These are phyloP conservation scores for Oligia strigilis DNA, from an alignment of 2,888 invertebrate genomes.

Conservation along the genomic window DNA sequence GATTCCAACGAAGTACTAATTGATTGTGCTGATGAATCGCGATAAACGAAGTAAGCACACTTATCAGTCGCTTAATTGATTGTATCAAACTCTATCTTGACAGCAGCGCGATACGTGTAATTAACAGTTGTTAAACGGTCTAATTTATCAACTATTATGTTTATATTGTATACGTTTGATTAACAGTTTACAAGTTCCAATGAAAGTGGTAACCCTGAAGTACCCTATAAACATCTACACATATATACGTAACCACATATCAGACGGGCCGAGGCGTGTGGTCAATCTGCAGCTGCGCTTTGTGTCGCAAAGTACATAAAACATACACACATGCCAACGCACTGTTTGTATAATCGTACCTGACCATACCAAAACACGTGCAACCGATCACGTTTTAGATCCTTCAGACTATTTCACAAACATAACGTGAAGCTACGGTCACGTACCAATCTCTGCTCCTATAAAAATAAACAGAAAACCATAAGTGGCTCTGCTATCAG, in stretches of 20 bases:
- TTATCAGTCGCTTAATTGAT: conserved; percentile 48
- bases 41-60: conserved; percentile 29
- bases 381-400: conserved; percentile 68
- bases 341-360: conserved; percentile 59
- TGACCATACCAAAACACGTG: conserved; percentile 68
- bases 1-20: conserved; percentile 36
- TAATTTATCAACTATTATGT: conserved; percentile 60
- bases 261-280: conserved; percentile 76
- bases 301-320: conserved; percentile 78
- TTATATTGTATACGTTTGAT: conserved; percentile 60
- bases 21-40: conserved; percentile 46
- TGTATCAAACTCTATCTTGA: conserved; percentile 57
- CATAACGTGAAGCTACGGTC: conserved; percentile 60
- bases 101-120: conserved; percentile 55
- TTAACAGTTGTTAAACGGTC: conserved; percentile 63
- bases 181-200: conserved; percentile 39
- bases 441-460: conserved; percentile 61
- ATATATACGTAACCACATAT: conserved; percentile 73
- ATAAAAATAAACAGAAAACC: conserved; percentile 44
- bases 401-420: conserved; percentile 64
- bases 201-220: conserved; percentile 69
- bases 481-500: conserved; percentile 27
- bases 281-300: conserved; percentile 81
- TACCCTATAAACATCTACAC: conserved; percentile 51
- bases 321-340: conserved; percentile 66